Evolutionary conservation across 92 coral and sea anemone species (phyloP).

Genomic region (Paramuricea clavata): DNA sequence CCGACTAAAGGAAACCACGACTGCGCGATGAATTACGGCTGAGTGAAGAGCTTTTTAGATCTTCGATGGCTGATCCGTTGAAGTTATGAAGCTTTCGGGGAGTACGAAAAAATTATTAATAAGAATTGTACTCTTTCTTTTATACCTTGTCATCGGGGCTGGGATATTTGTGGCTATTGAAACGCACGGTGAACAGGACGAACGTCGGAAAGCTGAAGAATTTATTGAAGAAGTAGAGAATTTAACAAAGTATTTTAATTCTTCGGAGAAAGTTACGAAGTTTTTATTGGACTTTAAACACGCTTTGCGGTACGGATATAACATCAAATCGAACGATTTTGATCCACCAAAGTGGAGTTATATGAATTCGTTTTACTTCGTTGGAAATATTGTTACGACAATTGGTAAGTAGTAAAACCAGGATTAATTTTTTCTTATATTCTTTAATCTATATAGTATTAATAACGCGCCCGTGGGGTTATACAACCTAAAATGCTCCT

Average conservation of each 20-base stretch:
- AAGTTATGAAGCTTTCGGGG: slow-evolving; percentile 81
- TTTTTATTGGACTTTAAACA: slow-evolving; percentile 74
- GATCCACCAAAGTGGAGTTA: slow-evolving; percentile 73
- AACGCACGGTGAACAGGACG: slow-evolving; percentile 56
- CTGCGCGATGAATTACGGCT: background rate
- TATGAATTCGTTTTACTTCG: slow-evolving; percentile 97
- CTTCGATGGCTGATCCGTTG: background rate
- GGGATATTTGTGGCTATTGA: slow-evolving; percentile 86
- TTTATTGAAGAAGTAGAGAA: slow-evolving; percentile 51
- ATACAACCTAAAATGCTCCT: background rate
- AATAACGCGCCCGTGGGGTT: background rate
- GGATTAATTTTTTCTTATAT: background rate
- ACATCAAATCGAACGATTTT: slow-evolving; percentile 60
- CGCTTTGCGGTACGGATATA: slow-evolving; percentile 86
- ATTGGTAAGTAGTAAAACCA: slow-evolving; percentile 73
- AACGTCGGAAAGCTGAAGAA: slow-evolving; percentile 19
- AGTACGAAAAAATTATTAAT: slow-evolving; percentile 91
- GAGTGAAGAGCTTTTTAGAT: background rate
- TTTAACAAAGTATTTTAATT: slow-evolving; percentile 73
- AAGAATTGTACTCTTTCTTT: slow-evolving; percentile 86
- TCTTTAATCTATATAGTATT: background rate
- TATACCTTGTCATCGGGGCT: slow-evolving; percentile 91
- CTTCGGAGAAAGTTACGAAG: slow-evolving; percentile 71
- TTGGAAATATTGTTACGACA: slow-evolving; percentile 97
- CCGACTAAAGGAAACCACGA: background rate